phyloP scores from a whole-genome alignment of 2,113 vertebrate species.

The Eulemur macaco region DNA sequence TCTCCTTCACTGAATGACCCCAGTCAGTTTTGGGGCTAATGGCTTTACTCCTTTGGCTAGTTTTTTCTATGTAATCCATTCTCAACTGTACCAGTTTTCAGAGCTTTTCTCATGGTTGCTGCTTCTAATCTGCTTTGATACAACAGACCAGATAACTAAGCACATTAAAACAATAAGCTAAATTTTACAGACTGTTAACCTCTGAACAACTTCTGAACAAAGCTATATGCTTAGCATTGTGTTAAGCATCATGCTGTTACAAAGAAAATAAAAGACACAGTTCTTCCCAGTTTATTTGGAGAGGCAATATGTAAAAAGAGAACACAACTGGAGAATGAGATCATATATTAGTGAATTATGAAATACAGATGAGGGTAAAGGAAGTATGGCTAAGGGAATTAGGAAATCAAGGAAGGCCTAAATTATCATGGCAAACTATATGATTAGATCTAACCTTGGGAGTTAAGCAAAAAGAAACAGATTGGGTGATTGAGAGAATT shows the following conservation, averaged over 20 bases:
- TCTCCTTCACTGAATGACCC: background rate
- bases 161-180: slow-evolving; percentile 55
- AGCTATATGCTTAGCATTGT: background rate
- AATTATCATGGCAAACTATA: background rate
- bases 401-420: background rate
- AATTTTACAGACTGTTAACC: slow-evolving; percentile 44
- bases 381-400: background rate
- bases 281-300: background rate
- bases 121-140: slow-evolving; percentile 52
- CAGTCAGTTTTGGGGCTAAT: background rate
- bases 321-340: background rate
- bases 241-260: background rate
- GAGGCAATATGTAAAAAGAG: background rate
- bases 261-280: background rate
- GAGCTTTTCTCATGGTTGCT: background rate
- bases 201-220: background rate
- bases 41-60: background rate
- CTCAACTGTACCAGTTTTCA: background rate
- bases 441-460: background rate
- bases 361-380: background rate
- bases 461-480: background rate
- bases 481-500: background rate
- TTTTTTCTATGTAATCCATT: background rate
- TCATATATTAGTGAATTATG: background rate
- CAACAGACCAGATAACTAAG: slow-evolving; percentile 23